Percentiles rank a stretch among this genome's conserved stretches.
These are phyloP conservation scores for Drosophila serrata DNA, from an alignment of 1,140 invertebrate species.

Conservation along the genomic window DNA sequence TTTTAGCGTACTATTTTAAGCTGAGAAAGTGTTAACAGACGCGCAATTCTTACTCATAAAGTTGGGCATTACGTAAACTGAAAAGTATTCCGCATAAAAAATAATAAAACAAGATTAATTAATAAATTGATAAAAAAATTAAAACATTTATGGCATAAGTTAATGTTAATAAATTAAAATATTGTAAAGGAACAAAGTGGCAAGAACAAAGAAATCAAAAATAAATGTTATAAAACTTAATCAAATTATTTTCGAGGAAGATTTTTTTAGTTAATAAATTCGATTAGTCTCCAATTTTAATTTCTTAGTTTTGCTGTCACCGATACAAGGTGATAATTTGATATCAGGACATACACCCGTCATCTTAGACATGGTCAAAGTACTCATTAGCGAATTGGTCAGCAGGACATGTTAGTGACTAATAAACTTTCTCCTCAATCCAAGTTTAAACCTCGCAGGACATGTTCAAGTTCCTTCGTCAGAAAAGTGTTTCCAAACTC, in stretches of 20 bases:
- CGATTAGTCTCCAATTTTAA: too few relatives aligned
- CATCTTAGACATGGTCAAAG: neutral
- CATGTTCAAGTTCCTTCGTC: slow-evolving; percentile 8
- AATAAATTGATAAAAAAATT: slow-evolving; percentile 49
- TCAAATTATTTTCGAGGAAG: neutral
- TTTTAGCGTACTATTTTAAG: slow-evolving; percentile 75
- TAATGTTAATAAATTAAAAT: too few relatives aligned
- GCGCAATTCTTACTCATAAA: slow-evolving; percentile 64
- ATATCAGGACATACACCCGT: neutral
- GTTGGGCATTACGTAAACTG: slow-evolving; percentile 57
- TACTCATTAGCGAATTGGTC: slow-evolving; percentile 7
- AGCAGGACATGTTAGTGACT: neutral
- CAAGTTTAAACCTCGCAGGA: neutral
- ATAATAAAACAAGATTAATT: slow-evolving; percentile 12
- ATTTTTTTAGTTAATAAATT: too few relatives aligned
- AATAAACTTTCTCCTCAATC: neutral
- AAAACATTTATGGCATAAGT: slow-evolving; percentile 59
- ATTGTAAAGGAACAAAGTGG: slow-evolving; percentile 56
- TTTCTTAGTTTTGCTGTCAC: neutral
- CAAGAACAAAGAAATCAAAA: slow-evolving; percentile 55
- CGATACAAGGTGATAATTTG: neutral
- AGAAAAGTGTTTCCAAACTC: slow-evolving; percentile 5
- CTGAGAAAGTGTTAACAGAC: slow-evolving; percentile 62
- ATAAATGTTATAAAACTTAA: slow-evolving; percentile 69
- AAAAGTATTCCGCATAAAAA: slow-evolving; percentile 27